A percentile compares a stretch with the other conserved stretches of the same genome.
phyloP scores from a whole-genome alignment of 1,140 invertebrate genomes.

The Trichonephila clavata region DNA sequence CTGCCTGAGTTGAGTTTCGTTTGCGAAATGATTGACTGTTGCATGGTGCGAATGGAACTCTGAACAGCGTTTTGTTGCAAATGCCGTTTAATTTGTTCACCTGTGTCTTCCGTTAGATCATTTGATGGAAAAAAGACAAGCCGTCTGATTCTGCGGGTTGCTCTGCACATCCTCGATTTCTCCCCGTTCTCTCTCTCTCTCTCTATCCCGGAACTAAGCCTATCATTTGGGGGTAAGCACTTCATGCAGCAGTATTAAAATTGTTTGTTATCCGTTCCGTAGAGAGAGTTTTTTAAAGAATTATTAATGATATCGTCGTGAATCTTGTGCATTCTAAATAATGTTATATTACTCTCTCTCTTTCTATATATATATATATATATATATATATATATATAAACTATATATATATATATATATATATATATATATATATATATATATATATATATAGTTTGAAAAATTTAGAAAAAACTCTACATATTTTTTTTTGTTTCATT shows the following conservation, averaged over 20 bases:
- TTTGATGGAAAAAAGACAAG: not conserved
- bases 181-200: not conserved
- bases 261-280: not conserved
- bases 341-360: no score
- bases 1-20: not conserved
- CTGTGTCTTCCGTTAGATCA: not conserved
- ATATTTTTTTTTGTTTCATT: no score
- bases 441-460: no score
- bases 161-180: not conserved
- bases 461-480: no score
- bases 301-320: no score
- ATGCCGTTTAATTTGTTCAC: not conserved
- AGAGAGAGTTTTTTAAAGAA: not conserved
- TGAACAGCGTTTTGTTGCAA: not conserved
- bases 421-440: no score
- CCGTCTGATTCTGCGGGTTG: not conserved
- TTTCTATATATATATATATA: no score
- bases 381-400: no score
- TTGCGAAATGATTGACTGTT: not conserved
- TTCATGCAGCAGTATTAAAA: not conserved
- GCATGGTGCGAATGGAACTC: not conserved
- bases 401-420: no score
- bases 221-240: not conserved
- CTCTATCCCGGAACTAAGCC: slow-evolving; percentile 9
- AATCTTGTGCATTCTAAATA: no score